Percentiles rank a stretch among this genome's conserved stretches.
These are phyloP conservation scores for Mystacides longicornis DNA, from an alignment of 2,888 invertebrate genomes.

Conservation along the genomic window DNA sequence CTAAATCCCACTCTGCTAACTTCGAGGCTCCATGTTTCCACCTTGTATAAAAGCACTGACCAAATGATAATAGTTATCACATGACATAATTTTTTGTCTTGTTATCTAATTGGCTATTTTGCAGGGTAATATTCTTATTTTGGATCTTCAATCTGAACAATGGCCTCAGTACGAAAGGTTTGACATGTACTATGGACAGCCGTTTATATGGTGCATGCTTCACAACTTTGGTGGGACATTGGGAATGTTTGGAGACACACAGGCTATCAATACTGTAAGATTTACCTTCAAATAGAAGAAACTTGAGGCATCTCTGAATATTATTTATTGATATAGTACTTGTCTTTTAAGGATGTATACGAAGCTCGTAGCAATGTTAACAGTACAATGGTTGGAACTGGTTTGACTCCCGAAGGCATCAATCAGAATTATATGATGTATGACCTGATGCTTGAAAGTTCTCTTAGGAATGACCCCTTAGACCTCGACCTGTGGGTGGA, in stretches of 20 bases:
- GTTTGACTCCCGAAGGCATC: slow-evolving; percentile 91
- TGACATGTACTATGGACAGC: slow-evolving; percentile 84
- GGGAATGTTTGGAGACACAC: slow-evolving; percentile 82
- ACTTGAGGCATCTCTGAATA: too few species aligned
- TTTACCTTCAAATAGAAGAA: not conserved
- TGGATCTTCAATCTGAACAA: slow-evolving; percentile 86
- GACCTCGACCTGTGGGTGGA: slow-evolving; percentile 58
- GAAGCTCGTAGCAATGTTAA: slow-evolving; percentile 51
- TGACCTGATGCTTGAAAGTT: slow-evolving; percentile 81
- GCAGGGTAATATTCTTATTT: slow-evolving; percentile 72
- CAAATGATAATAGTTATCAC: too few species aligned
- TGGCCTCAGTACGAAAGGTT: slow-evolving; percentile 70
- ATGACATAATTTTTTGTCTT: too few species aligned
- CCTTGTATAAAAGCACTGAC: too few species aligned
- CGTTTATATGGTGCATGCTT: slow-evolving; percentile 94
- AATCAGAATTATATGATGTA: slow-evolving; percentile 92
- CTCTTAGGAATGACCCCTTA: slow-evolving; percentile 56
- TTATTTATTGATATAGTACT: too few species aligned
- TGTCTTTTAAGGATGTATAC: slow-evolving; percentile 54
- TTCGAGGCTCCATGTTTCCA: too few species aligned
- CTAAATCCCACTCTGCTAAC: too few species aligned
- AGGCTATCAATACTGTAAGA: slow-evolving; percentile 57
- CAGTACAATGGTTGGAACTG: slow-evolving; percentile 82
- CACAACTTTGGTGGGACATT: slow-evolving; percentile 93
- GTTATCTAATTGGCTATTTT: slow-evolving; percentile 28